A percentile compares a stretch with the other conserved stretches of the same genome.
Conservation (phyloP, 2,113 vertebrate species). For the Aix galericulata region DNA sequence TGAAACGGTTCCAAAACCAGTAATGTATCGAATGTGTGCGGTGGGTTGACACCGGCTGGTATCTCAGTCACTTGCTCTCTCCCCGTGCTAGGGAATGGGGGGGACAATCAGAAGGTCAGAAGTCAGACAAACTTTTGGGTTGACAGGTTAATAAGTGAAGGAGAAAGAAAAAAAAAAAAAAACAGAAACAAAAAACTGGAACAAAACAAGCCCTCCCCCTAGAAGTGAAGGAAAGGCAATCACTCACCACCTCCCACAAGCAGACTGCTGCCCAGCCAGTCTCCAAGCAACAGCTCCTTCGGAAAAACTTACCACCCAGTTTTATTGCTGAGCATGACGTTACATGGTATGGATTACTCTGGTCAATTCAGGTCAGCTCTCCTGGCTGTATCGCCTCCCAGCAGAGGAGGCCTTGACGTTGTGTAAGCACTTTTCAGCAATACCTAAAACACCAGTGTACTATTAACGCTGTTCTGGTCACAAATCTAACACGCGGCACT, state of each 20-base stretch:
- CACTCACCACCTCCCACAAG: background rate
- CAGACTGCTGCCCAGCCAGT: background rate
- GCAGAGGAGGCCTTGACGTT: background rate
- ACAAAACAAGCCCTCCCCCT: too few species aligned
- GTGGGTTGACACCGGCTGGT: background rate
- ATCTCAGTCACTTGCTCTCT: fast-evolving
- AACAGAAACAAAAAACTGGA: background rate
- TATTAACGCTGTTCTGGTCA: background rate
- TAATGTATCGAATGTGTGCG: background rate
- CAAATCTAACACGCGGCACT: background rate
- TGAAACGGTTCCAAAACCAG: background rate
- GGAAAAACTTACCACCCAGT: background rate
- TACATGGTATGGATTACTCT: background rate
- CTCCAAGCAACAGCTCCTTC: background rate
- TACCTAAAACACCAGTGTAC: background rate
- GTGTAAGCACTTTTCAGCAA: background rate
- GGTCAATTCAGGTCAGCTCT: background rate
- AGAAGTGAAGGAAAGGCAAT: background rate
- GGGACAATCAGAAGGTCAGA: background rate
- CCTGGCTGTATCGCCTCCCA: background rate
- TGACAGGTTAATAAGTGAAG: background rate
- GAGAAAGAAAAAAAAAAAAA: background rate
- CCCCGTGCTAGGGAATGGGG: background rate
- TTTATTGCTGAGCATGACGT: background rate
- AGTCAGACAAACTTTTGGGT: background rate